Evolutionary conservation across 2,113 vertebrate species (phyloP).

Genomic region (Mus spicilegus): DNA sequence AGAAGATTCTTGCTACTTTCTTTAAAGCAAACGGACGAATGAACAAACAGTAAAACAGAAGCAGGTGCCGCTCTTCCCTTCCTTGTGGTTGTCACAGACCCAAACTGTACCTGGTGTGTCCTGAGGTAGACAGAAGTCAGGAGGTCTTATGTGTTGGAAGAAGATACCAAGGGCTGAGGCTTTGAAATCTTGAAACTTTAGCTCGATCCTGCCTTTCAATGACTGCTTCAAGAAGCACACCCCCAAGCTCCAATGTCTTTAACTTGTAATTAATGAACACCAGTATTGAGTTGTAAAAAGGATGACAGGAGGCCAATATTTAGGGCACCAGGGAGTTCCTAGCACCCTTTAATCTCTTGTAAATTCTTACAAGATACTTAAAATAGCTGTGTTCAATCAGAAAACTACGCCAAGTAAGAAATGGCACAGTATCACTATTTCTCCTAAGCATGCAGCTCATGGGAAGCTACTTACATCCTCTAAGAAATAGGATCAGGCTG

Average conservation of each 20-base stretch:
- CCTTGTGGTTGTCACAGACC: background rate
- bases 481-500: background rate
- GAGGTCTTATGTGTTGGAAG: background rate
- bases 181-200: too few relatives aligned
- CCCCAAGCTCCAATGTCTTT: background rate
- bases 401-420: conserved; percentile 31
- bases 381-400: conserved; percentile 11
- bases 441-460: conserved; percentile 48
- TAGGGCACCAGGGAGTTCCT: background rate
- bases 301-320: conserved; percentile 6
- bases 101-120: conserved; percentile 20
- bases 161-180: background rate
- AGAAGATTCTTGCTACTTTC: background rate
- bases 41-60: background rate
- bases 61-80: background rate
- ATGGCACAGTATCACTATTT: background rate
- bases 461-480: background rate
- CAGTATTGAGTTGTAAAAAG: conserved; percentile 20
- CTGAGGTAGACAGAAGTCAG: conserved; percentile 1
- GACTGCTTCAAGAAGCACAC: background rate
- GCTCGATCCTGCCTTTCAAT: background rate
- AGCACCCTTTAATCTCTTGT: conserved; percentile 14
- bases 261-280: background rate
- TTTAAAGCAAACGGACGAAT: background rate
- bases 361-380: conserved; percentile 15